Conservation (phyloP, 2,113 vertebrate genomes). For the Oryzias curvinotus region DNA sequence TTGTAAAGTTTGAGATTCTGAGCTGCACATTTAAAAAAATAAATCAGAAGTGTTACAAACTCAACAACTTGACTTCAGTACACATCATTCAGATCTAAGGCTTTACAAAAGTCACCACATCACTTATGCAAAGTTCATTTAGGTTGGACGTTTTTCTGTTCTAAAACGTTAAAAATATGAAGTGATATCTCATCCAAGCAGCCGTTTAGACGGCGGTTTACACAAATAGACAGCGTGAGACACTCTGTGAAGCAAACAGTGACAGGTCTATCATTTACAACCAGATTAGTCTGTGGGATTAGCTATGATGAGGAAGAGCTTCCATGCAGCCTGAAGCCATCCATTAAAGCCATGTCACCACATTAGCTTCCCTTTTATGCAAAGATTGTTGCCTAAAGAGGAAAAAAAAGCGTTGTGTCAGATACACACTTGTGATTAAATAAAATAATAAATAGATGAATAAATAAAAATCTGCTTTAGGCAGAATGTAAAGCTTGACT, state of each 20-base stretch:
- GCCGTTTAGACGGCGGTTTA: constrained; percentile 27
- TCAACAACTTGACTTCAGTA: no score
- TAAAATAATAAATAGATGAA: background rate
- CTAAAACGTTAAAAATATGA: constrained; percentile 17
- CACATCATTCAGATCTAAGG: no score
- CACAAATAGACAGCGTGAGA: constrained; percentile 36
- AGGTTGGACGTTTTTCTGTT: constrained; percentile 6
- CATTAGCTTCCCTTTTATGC: constrained; percentile 18
- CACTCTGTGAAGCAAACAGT: constrained; percentile 23
- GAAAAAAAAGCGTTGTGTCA: constrained; percentile 15
- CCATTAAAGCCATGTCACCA: constrained; percentile 41
- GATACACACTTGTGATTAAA: constrained; percentile 1
- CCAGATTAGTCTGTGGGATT: constrained; percentile 65
- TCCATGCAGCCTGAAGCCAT: constrained; percentile 34
- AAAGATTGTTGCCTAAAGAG: background rate
- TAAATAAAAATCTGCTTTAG: background rate
- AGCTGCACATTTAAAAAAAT: no score
- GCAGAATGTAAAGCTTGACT: constrained; percentile 6
- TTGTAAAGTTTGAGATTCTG: no score
- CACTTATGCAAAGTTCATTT: background rate
- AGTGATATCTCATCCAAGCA: constrained; percentile 41
- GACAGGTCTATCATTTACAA: constrained; percentile 56
- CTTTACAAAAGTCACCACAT: background rate
- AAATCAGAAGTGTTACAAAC: no score
- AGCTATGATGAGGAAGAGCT: constrained; percentile 48